phyloP scores from a whole-genome alignment of 53 echinoderm and acorn worm genomes.

The Henricia sp. region DNA sequence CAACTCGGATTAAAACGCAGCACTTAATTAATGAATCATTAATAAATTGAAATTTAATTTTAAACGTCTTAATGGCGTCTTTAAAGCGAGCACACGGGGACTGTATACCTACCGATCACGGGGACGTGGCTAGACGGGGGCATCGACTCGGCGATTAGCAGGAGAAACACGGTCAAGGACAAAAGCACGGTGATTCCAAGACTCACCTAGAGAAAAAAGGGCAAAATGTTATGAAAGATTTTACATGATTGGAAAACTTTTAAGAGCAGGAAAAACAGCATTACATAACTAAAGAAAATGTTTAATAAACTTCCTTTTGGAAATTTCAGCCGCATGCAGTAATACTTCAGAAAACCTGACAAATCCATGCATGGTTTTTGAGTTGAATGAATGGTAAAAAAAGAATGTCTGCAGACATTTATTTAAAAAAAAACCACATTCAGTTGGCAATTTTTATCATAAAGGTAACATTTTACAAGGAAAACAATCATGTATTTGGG shows the following conservation, averaged over 20 bases:
- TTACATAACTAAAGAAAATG: too few relatives aligned
- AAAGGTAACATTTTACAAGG: too few relatives aligned
- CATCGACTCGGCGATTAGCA: conserved; percentile 96
- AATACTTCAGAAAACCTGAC: too few relatives aligned
- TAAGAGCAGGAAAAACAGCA: too few relatives aligned
- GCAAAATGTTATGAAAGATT: neutral
- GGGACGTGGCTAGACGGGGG: conserved; percentile 98
- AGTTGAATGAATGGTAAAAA: neutral
- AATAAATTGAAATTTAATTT: neutral
- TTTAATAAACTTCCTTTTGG: neutral
- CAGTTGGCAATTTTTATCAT: too few relatives aligned
- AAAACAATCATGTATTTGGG: too few relatives aligned
- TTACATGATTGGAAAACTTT: neutral
- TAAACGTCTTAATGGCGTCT: too few relatives aligned
- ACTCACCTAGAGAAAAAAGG: conserved; percentile 61
- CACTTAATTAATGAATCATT: too few relatives aligned
- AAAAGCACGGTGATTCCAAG: conserved; percentile 92
- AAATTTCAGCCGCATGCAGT: neutral
- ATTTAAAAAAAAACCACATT: neutral
- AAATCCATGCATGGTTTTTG: too few relatives aligned
- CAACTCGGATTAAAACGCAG: too few relatives aligned
- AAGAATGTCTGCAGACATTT: neutral
- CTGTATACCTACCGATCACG: conserved; percentile 93
- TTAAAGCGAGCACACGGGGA: too few relatives aligned
- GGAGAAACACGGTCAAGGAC: conserved; percentile 93